Conservation (phyloP, 2,888 invertebrate genomes). For the Germaria angustata region DNA sequence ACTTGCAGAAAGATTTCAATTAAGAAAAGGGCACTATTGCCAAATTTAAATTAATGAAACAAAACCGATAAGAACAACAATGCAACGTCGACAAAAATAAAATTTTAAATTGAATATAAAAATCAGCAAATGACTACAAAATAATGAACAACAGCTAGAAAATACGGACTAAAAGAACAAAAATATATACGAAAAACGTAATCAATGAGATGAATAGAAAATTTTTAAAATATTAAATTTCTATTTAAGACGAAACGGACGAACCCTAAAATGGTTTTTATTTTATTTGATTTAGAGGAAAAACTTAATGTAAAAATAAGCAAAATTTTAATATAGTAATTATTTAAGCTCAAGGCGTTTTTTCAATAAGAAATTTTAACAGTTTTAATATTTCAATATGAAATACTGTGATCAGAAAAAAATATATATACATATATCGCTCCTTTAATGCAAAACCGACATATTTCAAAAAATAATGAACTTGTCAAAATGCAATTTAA, state of each 20-base stretch:
- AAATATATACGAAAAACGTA: conserved; percentile 37
- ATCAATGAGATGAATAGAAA: conserved; percentile 34
- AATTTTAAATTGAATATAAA: conserved; percentile 46
- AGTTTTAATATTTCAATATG: too few species aligned
- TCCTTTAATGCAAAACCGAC: too few species aligned
- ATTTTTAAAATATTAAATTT: neutral
- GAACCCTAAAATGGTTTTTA: neutral
- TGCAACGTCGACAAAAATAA: conserved; percentile 45
- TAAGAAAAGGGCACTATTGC: conserved; percentile 53
- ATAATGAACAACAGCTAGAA: conserved; percentile 69
- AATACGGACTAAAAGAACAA: conserved; percentile 22
- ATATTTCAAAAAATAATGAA: too few species aligned
- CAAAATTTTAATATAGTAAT: too few species aligned
- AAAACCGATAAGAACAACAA: conserved; percentile 11
- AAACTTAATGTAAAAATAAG: too few species aligned
- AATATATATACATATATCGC: too few species aligned
- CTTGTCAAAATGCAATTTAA: too few species aligned
- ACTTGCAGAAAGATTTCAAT: conserved; percentile 1
- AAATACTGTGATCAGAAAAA: too few species aligned
- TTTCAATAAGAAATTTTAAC: too few species aligned
- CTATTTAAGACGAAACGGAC: neutral
- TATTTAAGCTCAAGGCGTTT: too few species aligned
- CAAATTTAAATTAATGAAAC: conserved; percentile 34
- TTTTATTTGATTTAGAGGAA: neutral
- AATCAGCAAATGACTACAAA: conserved; percentile 67